Percentiles rank a stretch among this genome's conserved stretches.
Evolutionary conservation across 2,888 invertebrate species (phyloP).

Genomic region (Diplolepis rosae): DNA sequence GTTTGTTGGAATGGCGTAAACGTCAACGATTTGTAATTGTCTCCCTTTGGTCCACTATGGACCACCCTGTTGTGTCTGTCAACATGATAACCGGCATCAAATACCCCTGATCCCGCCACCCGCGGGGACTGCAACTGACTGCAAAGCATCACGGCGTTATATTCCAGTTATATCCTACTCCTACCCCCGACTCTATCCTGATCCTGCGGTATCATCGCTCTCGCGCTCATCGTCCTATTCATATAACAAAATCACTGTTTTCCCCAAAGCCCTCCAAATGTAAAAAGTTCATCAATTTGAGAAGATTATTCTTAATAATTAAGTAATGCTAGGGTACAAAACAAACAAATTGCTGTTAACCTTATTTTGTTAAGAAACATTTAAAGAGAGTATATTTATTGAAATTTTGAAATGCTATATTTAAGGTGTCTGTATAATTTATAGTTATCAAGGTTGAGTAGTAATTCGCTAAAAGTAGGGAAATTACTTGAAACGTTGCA

Average conservation of each 20-base stretch:
- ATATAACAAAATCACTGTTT: neutral
- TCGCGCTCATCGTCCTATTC: conserved; percentile 49
- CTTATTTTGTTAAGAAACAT: no score
- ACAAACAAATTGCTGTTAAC: no score
- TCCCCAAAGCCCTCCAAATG: neutral
- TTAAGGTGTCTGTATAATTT: no score
- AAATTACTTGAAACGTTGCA: no score
- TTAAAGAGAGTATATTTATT: no score
- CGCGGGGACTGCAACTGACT: conserved; percentile 70
- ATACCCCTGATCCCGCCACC: conserved; percentile 61
- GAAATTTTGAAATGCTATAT: no score
- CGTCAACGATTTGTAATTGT: conserved; percentile 73
- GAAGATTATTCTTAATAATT: no score
- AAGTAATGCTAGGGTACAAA: no score
- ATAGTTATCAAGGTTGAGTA: no score
- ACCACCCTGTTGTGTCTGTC: conserved; percentile 68
- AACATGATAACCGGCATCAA: conserved; percentile 73
- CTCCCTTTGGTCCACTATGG: conserved; percentile 60
- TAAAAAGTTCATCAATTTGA: no score
- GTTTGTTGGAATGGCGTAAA: conserved; percentile 61
- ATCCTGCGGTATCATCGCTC: conserved; percentile 43
- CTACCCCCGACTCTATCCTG: conserved; percentile 33
- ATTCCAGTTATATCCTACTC: conserved; percentile 58
- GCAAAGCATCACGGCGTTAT: conserved; percentile 63
- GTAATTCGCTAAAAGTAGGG: no score